These are phyloP conservation scores for Sciaenops ocellatus DNA, from an alignment of 2,797 vertebrate species.

Conservation along the genomic window DNA sequence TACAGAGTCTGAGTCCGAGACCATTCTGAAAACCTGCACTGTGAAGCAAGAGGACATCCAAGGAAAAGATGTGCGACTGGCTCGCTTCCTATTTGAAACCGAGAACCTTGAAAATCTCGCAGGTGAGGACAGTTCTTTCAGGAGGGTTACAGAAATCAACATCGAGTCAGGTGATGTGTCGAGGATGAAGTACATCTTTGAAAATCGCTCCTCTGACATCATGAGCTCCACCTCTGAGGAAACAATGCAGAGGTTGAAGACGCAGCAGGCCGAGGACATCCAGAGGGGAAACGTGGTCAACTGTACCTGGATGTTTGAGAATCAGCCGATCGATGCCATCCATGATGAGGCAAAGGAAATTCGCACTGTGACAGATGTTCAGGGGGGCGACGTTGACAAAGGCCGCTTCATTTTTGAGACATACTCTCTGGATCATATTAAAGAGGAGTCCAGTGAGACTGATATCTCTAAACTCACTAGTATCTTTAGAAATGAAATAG, in stretches of 20 bases:
- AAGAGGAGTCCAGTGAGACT: conserved; percentile 84
- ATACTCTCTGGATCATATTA: conserved; percentile 92
- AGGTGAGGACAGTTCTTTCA: conserved; percentile 87
- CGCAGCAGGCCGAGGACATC: conserved; percentile 89
- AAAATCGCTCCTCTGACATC: conserved; percentile 91
- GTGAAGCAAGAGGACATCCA: conserved; percentile 90
- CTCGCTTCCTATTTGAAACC: conserved; percentile 93
- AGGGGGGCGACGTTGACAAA: conserved; percentile 91
- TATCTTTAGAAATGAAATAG: conserved; percentile 83
- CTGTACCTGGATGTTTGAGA: conserved; percentile 94
- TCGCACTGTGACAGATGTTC: conserved; percentile 89
- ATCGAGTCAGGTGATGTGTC: conserved; percentile 93
- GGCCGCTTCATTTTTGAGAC: conserved; percentile 94
- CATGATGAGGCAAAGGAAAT: conserved; percentile 78
- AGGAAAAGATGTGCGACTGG: conserved; percentile 90
- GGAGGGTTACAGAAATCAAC: conserved; percentile 87
- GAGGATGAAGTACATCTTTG: conserved; percentile 92
- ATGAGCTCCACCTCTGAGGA: conserved; percentile 91
- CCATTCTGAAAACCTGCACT: conserved; percentile 86
- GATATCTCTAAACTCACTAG: conserved; percentile 81
- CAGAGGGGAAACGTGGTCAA: conserved; percentile 91
- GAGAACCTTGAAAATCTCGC: conserved; percentile 92
- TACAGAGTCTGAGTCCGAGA: conserved; percentile 84
- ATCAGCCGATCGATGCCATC: conserved; percentile 90
- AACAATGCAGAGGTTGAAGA: conserved; percentile 89